Percentiles rank a stretch among this genome's conserved stretches.
Evolutionary conservation across 2,797 vertebrate genomes (phyloP).

Genomic region (Pteronotus mesoamericanus): DNA sequence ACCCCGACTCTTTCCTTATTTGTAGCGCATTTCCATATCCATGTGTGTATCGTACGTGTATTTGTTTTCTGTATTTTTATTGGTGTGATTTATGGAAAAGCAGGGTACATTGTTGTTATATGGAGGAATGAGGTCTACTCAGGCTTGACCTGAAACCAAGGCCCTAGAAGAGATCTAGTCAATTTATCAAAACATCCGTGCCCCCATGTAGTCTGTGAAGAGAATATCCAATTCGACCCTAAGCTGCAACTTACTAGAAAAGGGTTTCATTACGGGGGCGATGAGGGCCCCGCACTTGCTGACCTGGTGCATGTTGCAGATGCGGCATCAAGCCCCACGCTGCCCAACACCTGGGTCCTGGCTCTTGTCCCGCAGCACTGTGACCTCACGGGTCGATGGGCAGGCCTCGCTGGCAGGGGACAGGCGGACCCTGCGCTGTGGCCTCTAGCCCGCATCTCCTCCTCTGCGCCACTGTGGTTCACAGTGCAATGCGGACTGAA

Average conservation of each 20-base stretch:
- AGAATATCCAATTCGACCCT: background rate
- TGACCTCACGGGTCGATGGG: rapidly evolving
- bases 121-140: background rate
- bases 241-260: background rate
- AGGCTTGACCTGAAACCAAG: slow-evolving; percentile 44
- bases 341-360: too few species aligned
- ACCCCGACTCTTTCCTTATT: background rate
- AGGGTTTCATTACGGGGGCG: background rate
- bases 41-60: rapidly evolving
- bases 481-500: too few species aligned
- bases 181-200: slow-evolving; percentile 70
- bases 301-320: background rate
- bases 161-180: slow-evolving; percentile 58
- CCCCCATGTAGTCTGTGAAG: background rate
- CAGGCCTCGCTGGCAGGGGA: rapidly evolving
- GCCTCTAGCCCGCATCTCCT: rapidly evolving
- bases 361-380: background rate
- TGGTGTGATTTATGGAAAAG: background rate
- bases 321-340: background rate
- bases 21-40: background rate
- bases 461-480: too few species aligned
- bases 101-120: background rate
- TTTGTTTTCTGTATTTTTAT: background rate
- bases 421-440: rapidly evolving
- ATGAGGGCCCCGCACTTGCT: background rate